These are phyloP conservation scores for Coracias cyanogaster DNA, from an alignment of 2,797 vertebrate species.

Conservation along the genomic window DNA sequence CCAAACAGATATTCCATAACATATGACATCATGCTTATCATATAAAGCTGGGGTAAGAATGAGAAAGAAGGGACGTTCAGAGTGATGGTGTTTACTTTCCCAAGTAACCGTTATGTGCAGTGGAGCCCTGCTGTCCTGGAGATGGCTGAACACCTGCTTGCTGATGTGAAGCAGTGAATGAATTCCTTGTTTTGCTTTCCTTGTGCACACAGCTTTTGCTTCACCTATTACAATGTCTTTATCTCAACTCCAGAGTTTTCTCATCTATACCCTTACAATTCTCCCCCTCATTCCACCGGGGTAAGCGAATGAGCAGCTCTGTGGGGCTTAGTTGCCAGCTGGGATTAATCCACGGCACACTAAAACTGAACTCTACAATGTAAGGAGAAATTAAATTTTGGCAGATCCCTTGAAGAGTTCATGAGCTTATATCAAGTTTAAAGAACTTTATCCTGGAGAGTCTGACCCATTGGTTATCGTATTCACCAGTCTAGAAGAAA, in stretches of 20 bases:
- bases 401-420: background rate
- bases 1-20: background rate
- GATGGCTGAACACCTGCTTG: background rate
- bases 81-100: background rate
- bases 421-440: background rate
- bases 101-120: background rate
- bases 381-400: background rate
- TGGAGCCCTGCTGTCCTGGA: background rate
- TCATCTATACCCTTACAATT: background rate
- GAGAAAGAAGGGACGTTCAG: background rate
- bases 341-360: background rate
- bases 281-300: background rate
- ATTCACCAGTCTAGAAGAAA: background rate
- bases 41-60: background rate
- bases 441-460: background rate
- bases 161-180: background rate
- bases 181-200: background rate
- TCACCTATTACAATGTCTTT: background rate
- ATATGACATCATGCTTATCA: background rate
- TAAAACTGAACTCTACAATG: background rate
- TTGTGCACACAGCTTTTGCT: background rate
- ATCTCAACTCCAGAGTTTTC: background rate
- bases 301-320: background rate
- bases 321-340: background rate
- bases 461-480: background rate